Base-by-base conservation (phyloP, 2,797 vertebrate species). In the Pogonophryne albipinna region DNA sequence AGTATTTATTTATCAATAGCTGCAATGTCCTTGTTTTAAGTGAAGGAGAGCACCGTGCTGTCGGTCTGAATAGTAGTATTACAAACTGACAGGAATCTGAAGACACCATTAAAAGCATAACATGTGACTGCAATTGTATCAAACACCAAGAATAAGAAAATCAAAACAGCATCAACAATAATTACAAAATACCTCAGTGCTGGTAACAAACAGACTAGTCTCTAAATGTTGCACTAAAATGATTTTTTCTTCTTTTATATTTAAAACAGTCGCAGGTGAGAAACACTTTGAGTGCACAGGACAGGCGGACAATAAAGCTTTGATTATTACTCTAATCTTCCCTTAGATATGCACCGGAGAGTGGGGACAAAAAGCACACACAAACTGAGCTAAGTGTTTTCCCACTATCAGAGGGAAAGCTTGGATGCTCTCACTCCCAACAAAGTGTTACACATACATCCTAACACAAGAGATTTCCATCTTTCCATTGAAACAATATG, bases 11-110 rank as follows among this genome's bases (percentile, higher is more conserved):
- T 57, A 84, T 89, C 86, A 84, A 91, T 95, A 96, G 94, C 94
- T 96, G 94, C 95, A 88, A 91, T 89, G 87, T 95, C 94, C 93
- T 93, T 90, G 89, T 95, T 95, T 94, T 92, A 93, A 94, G 94
- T 95, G 93, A 91, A 95, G 91, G 93, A 95, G 90, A 95, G 94
- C 95, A 96, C 94, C 94, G 72, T 91, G 91, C 84, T 88, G 91
- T 93, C 82, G 82, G 85, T 88, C 82, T 86, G 79, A 88, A 84
- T 90, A 92, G 88, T 86, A 94, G 89, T 92, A 91, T 84, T 91
- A 87, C 90, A 94, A 93, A 80, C 77, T 52, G 82, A 91, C 91
- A 88, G 85, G 85, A 88, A 90, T 91, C 87, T 85, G 84, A 89
- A 88, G 87, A 93, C 87, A 89, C 85, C 78, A 82, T 85, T 82